phyloP scores from a whole-genome alignment of 2,888 invertebrate species.

The Chesias legatella region DNA sequence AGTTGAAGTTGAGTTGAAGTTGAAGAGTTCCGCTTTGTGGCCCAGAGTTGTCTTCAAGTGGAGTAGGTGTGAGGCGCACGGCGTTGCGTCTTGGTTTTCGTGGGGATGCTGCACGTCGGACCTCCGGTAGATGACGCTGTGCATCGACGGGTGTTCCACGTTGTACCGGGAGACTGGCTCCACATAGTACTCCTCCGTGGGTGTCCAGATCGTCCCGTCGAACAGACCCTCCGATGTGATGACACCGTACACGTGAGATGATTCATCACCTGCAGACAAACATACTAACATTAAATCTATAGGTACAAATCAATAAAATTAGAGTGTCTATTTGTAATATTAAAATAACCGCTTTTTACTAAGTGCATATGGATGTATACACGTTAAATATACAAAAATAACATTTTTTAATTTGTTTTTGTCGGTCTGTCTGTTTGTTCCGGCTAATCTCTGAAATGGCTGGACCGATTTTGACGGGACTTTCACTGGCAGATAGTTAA shows the following conservation, averaged over 20 bases:
- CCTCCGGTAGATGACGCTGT: slow-evolving; percentile 91
- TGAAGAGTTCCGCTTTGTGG: slow-evolving; percentile 60
- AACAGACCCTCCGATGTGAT: slow-evolving; percentile 93
- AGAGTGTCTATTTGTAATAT: no score
- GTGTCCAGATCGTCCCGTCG: slow-evolving; percentile 92
- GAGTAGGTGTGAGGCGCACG: slow-evolving; percentile 83
- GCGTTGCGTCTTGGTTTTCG: slow-evolving; percentile 47
- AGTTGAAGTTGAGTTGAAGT: slow-evolving; percentile 54
- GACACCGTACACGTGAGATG: slow-evolving; percentile 90
- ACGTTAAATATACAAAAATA: no score
- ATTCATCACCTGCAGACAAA: slow-evolving; percentile 87
- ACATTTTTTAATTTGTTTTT: no score
- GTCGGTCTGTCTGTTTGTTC: no score
- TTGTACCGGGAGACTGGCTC: slow-evolving; percentile 88
- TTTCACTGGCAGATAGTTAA: no score
- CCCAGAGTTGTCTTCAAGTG: slow-evolving; percentile 69
- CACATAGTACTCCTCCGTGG: slow-evolving; percentile 89
- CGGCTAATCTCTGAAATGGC: no score
- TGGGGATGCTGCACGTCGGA: slow-evolving; percentile 85
- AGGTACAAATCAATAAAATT: no score
- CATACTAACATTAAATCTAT: neutral
- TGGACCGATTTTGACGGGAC: no score
- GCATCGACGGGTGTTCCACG: slow-evolving; percentile 80
- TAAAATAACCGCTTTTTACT: no score
- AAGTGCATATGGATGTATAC: no score